Evolutionary conservation across 2,888 invertebrate genomes (phyloP).

Genomic region (Scelioninae gen. 1): DNA sequence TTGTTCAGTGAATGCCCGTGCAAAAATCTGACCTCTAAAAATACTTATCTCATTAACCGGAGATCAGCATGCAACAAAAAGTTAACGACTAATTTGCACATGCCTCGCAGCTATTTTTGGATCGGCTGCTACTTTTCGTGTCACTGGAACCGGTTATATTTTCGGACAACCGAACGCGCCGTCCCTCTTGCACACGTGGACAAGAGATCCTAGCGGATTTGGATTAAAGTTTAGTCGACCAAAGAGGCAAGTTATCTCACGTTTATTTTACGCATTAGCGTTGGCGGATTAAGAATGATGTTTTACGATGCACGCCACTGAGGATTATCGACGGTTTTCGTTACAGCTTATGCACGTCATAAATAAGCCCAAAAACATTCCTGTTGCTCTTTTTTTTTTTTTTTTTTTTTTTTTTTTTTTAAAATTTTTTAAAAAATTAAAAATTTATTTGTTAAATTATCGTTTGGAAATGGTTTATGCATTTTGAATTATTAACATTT

Average conservation of each 20-base stretch:
- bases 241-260: slow-evolving; percentile 31
- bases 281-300: slow-evolving; percentile 51
- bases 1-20: slow-evolving; percentile 60
- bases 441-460: too few species aligned
- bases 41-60: slow-evolving; percentile 58
- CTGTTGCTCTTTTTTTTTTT: neutral
- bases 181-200: slow-evolving; percentile 6
- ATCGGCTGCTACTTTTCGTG: slow-evolving; percentile 55
- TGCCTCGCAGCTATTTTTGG: slow-evolving; percentile 60
- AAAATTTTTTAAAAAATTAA: too few species aligned
- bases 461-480: too few species aligned
- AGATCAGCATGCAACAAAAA: slow-evolving; percentile 54
- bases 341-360: slow-evolving; percentile 24
- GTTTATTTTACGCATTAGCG: slow-evolving; percentile 34
- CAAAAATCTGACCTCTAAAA: slow-evolving; percentile 62
- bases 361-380: slow-evolving; percentile 8
- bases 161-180: slow-evolving; percentile 31
- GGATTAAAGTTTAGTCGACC: slow-evolving; percentile 47
- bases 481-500: too few species aligned
- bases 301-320: slow-evolving; percentile 26
- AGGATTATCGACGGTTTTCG: slow-evolving; percentile 28
- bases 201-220: slow-evolving; percentile 41
- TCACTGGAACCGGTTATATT: slow-evolving; percentile 58
- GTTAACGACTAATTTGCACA: slow-evolving; percentile 59
- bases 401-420: too few species aligned